Evolutionary conservation across 2,113 vertebrate species (phyloP), one percentile per base, ranked within the genome.

Genomic region (Nibea albiflora): DNA sequence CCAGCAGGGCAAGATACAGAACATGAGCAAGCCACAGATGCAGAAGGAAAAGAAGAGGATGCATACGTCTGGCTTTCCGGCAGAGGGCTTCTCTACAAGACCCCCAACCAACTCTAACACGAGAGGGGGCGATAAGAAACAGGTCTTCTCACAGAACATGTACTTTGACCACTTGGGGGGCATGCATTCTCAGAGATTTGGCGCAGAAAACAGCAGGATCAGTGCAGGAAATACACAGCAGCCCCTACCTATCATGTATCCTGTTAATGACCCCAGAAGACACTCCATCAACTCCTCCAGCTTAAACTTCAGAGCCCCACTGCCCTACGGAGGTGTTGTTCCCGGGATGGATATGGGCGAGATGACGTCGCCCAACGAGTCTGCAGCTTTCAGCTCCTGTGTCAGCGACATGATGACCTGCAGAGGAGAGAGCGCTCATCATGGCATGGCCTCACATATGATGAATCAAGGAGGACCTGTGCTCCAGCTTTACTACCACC

Each of bases 401-500:
- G 0, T 90, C 47, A 86, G 52, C 1, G 92, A 95, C 0, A 53
- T 91, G 24, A 80, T 82, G 74, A 62, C 65, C 49, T 71, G 28
- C 15, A 85, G 83, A 71, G 90, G 92, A 75, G 95, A 95, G 6
- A 50, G 77, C 56, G 17, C 89, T 2, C 0, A 94, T 35, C 66
- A 90, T 87, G 76, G 88, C 85, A 49, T 93, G 87, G 44, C 91
- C 4, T 46, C 64, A 31, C 81, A 92, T 16, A 67, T 87, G 16
- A 94, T 89, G 87, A 94, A 82, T 56, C 87, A 90, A 49, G 94
- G 90, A 22, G 91, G 87, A 20, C 90, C 95, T 0, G 79, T 91
- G 26, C 90, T 75, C 0, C 95, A 96, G 86, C 94, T 97, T 4
- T 94, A 95, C 26, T 0, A 72, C 61, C 80, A 73, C 1, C 90